Base-by-base conservation (phyloP, 2,888 invertebrate species). In the Nezara viridula region DNA sequence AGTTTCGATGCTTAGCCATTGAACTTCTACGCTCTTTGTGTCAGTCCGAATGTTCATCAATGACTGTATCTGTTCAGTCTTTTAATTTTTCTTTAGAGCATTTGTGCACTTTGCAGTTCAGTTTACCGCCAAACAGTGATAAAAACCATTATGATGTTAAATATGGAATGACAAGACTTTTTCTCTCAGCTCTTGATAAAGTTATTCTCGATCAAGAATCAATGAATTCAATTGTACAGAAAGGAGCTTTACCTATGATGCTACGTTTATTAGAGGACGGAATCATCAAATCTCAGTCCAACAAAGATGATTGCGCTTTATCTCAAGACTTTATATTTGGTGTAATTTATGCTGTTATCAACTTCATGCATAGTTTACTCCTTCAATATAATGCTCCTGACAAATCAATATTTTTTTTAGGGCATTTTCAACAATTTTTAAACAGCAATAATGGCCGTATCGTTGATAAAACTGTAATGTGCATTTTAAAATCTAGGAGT, bases 181-280 rank as follows among this genome's bases (percentile, higher is more conserved):
- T 95, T 90, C 93, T 95, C 37, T 94, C 94, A 16, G 94, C 95
- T 0, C 91, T 95, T 89, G 94, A 95, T 90, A 94, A 94, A 91
- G 94, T 94, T 0, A 92, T 94, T 24, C 85, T 89, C 27, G 89
- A 89, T 19, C 88, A 90, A 14, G 91, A 91, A 27, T 92, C 93
- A 16, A 94, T 94, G 73, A 94, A 94, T 88, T 92, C 92, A 5
- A 92, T 95, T 7, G 94, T 95, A 85, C 94, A 94, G 91, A 94
- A 94, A 91, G 95, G 95, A 0, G 93, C 95, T 47, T 91, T 95
- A n/a, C 95, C 95, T 6, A 94, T 95, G 94, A 93, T 95, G 77
- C 92, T 95, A 16, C 92, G 94, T 90, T 92, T 95, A 73, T 91
- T 95, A 27, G 95, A 95, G 91, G 95, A 95, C 90, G 94, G 94